Conservation (phyloP, 2,888 invertebrate genomes). For the Microplitis manilae region DNA sequence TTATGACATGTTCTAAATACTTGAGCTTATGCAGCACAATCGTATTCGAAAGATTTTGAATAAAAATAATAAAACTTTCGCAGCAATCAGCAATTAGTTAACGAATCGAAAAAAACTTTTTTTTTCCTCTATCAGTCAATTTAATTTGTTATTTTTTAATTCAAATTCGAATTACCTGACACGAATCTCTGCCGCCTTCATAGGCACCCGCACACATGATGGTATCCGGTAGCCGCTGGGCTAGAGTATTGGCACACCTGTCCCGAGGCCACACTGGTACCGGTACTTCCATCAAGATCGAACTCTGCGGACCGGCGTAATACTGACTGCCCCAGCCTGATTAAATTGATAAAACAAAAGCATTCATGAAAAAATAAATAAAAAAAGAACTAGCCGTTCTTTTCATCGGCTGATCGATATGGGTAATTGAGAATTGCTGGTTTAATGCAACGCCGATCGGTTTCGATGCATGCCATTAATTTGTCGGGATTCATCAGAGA, state of each 20-base stretch:
- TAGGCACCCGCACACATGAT: conserved; percentile 84
- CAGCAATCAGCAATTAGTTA: not conserved
- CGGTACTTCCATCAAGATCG: conserved; percentile 82
- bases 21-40: no score
- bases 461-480: conserved; percentile 22
- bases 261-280: conserved; percentile 85
- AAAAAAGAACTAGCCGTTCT: not conserved
- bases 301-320: conserved; percentile 81
- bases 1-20: no score
- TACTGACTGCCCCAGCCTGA: conserved; percentile 84
- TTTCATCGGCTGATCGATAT: not conserved
- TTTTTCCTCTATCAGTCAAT: not conserved
- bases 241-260: conserved; percentile 77
- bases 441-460: conserved; percentile 14
- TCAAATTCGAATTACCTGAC: conserved; percentile 77
- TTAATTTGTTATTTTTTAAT: conserved; percentile 13
- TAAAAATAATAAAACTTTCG: not conserved
- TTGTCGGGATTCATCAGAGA: not conserved
- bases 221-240: conserved; percentile 78
- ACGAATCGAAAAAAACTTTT: not conserved
- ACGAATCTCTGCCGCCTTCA: conserved; percentile 86
- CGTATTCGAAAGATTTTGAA: no score
- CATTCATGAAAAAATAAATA: not conserved
- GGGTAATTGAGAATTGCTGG: not conserved
- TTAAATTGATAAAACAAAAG: conserved; percentile 2